Evolutionary conservation across 2,113 vertebrate genomes (phyloP).

Genomic region (Stegostoma tigrinum): DNA sequence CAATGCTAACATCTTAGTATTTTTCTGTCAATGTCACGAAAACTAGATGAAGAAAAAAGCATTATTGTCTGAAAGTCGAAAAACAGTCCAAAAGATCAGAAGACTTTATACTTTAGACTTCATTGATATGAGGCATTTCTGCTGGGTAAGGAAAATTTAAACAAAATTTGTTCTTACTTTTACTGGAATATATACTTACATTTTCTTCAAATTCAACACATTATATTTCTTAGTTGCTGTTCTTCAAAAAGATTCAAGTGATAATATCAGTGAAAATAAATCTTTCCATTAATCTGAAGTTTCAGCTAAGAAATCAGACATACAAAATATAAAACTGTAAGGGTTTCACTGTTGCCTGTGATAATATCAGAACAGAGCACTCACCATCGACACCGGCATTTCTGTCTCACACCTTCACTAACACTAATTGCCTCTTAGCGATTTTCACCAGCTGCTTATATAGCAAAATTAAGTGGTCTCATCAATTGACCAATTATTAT

Average conservation of each 20-base stretch:
- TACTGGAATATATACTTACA: background rate
- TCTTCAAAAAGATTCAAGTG: background rate
- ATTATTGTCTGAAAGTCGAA: background rate
- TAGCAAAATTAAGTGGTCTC: background rate
- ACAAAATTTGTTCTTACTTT: background rate
- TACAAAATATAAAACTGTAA: background rate
- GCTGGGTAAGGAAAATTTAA: background rate
- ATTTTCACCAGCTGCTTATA: constrained; percentile 13
- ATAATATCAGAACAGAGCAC: constrained; percentile 1
- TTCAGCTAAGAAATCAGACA: background rate
- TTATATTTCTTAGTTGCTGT: background rate
- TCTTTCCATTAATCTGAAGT: background rate
- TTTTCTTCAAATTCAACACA: background rate
- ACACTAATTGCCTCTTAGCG: background rate
- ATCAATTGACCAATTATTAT: background rate
- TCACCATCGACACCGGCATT: background rate
- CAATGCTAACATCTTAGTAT: background rate
- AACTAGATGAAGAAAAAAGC: background rate
- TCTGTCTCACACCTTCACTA: background rate
- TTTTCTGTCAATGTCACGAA: background rate
- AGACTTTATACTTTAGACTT: background rate
- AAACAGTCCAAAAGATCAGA: background rate
- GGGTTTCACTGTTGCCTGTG: background rate
- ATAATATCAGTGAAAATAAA: background rate
- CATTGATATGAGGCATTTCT: background rate